phyloP scores from a whole-genome alignment of 2,797 vertebrate genomes.

The Gymnopithys bicolor region DNA sequence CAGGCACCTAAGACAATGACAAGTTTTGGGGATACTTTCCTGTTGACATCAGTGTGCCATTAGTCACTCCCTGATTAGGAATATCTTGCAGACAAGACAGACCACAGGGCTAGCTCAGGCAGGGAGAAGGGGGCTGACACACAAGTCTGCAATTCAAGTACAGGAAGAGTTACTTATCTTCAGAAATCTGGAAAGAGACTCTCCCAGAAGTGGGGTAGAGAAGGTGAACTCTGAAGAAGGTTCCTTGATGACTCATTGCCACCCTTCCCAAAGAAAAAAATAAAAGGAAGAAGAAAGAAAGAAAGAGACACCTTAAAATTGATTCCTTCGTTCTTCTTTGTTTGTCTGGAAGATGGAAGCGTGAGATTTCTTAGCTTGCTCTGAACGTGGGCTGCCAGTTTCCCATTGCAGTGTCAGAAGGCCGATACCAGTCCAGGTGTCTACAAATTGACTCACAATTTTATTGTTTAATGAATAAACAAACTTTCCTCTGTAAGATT shows the following conservation, averaged over 20 bases:
- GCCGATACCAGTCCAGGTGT: not conserved
- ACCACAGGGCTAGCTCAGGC: not conserved
- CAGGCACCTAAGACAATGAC: not conserved
- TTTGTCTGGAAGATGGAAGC: slow-evolving; percentile 40
- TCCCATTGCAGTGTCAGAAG: not conserved
- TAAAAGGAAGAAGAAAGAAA: not conserved
- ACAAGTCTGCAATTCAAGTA: not conserved
- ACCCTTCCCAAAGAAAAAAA: not conserved
- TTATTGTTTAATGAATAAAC: slow-evolving; percentile 62
- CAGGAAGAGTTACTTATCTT: not conserved
- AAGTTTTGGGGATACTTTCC: not conserved
- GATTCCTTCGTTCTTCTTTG: not conserved
- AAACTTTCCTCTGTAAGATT: slow-evolving; percentile 23
- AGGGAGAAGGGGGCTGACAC: not conserved
- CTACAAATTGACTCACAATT: slow-evolving; percentile 50
- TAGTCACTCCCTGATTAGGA: not conserved
- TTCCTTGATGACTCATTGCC: not conserved
- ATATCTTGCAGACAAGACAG: not conserved
- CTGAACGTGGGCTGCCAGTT: not conserved
- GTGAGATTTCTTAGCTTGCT: not conserved
- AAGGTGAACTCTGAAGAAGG: not conserved
- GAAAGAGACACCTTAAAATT: slow-evolving; percentile 4
- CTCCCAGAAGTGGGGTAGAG: not conserved
- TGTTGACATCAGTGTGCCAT: not conserved
- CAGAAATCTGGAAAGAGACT: not conserved